Conservation (phyloP, 2,888 invertebrate species). For the Cerceris rybyensis region DNA sequence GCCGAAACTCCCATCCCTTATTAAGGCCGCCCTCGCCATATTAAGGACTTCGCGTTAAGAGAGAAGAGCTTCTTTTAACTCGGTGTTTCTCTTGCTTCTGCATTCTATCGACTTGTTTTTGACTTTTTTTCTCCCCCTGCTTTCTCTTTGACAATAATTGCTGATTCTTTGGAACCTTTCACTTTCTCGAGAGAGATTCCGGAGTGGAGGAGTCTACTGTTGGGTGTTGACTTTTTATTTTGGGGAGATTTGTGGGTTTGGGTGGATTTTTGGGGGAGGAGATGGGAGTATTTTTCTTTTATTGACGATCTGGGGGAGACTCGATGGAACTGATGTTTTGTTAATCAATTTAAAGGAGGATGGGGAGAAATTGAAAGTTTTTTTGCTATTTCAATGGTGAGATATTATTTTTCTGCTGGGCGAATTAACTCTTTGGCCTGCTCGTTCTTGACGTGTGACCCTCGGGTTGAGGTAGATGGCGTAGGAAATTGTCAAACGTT, state of each 20-base stretch:
- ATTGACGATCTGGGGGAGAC: too few relatives aligned
- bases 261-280: too few relatives aligned
- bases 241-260: not conserved
- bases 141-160: not conserved
- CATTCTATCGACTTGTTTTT: conserved; percentile 16
- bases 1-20: conserved; percentile 80
- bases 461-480: too few relatives aligned
- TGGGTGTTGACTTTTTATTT: not conserved
- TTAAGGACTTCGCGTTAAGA: conserved; percentile 72
- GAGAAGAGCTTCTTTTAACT: conserved; percentile 10
- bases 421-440: too few relatives aligned
- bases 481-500: too few relatives aligned
- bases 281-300: too few relatives aligned
- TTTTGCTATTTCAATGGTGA: too few relatives aligned
- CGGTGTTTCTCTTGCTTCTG: conserved; percentile 1
- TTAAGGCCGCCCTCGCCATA: conserved; percentile 81
- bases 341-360: too few relatives aligned
- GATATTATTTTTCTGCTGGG: too few relatives aligned
- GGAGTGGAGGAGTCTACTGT: not conserved
- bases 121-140: not conserved
- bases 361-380: too few relatives aligned
- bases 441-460: too few relatives aligned
- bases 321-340: too few relatives aligned
- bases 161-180: not conserved
- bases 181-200: not conserved